A percentile compares a stretch with the other conserved stretches of the same genome.
Evolutionary conservation across 2,888 invertebrate species (phyloP).

Genomic region (Heterodera filipjevi): DNA sequence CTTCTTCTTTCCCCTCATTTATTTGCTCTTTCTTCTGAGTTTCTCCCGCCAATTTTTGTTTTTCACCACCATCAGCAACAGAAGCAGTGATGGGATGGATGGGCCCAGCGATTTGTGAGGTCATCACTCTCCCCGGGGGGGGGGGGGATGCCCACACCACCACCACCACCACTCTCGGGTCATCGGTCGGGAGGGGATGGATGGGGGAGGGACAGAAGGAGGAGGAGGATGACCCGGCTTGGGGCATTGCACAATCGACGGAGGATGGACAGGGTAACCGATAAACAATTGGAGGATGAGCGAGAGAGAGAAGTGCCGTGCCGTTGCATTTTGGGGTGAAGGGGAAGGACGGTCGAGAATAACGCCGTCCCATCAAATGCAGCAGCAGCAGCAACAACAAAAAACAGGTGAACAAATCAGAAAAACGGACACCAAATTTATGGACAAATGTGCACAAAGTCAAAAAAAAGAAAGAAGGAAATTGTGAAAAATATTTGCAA

Average conservation of each 20-base stretch:
- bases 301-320: not conserved
- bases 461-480: not conserved
- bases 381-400: not conserved
- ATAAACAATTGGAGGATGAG: conserved; percentile 16
- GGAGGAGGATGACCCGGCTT: conserved; percentile 45
- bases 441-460: no score
- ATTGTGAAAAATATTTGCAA: not conserved
- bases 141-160: no score
- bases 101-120: not conserved
- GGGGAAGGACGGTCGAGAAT: not conserved
- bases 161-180: conserved; percentile 4
- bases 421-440: not conserved
- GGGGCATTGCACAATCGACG: conserved; percentile 37
- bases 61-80: not conserved
- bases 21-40: not conserved
- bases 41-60: conserved; percentile 4
- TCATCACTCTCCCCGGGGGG: conserved; percentile 33
- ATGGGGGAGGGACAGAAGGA: not conserved
- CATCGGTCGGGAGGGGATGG: not conserved
- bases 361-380: not conserved
- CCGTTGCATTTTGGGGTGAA: not conserved
- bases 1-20: not conserved
- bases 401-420: not conserved
- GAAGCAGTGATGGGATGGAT: not conserved
- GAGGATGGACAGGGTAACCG: not conserved